phyloP scores from a whole-genome alignment of 1,140 invertebrate species.

The Philaenus spumarius region DNA sequence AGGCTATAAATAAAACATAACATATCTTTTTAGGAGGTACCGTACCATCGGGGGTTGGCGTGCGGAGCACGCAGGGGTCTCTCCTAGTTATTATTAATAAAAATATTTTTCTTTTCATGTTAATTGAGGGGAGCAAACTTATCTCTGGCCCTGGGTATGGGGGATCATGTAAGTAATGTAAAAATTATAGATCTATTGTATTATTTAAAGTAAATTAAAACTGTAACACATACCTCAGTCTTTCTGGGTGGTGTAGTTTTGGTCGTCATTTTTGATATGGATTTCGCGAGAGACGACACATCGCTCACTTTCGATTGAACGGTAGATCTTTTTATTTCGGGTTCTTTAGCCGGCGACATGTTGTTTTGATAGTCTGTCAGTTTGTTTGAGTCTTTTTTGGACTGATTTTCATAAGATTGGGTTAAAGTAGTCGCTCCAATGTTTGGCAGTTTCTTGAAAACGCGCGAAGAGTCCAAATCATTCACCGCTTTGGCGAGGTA shows the following conservation, averaged over 20 bases:
- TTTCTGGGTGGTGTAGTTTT: slow-evolving; percentile 11
- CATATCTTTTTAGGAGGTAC: no score
- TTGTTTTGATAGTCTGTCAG: neutral
- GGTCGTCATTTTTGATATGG: slow-evolving; percentile 18
- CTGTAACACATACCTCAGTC: slow-evolving; percentile 17
- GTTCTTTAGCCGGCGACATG: slow-evolving; percentile 16
- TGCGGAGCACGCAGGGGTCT: no score
- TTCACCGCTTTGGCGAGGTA: slow-evolving; percentile 1
- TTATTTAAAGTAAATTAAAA: no score
- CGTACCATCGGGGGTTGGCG: no score
- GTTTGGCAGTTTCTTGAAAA: slow-evolving; percentile 29
- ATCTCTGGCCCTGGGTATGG: no score
- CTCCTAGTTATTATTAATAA: no score
- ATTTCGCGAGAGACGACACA: slow-evolving; percentile 5
- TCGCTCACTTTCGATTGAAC: slow-evolving; percentile 2
- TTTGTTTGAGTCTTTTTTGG: slow-evolving; percentile 3
- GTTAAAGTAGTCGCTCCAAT: slow-evolving; percentile 23
- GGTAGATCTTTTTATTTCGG: neutral
- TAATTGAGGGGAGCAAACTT: no score
- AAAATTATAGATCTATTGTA: no score
- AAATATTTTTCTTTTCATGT: no score
- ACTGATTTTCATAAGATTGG: slow-evolving; percentile 9
- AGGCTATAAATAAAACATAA: no score
- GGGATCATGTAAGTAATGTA: no score
- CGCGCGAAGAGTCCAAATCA: slow-evolving; percentile 9